Evolutionary conservation across 2,113 vertebrate species (phyloP).

Genomic region (Chunga burmeisteri): DNA sequence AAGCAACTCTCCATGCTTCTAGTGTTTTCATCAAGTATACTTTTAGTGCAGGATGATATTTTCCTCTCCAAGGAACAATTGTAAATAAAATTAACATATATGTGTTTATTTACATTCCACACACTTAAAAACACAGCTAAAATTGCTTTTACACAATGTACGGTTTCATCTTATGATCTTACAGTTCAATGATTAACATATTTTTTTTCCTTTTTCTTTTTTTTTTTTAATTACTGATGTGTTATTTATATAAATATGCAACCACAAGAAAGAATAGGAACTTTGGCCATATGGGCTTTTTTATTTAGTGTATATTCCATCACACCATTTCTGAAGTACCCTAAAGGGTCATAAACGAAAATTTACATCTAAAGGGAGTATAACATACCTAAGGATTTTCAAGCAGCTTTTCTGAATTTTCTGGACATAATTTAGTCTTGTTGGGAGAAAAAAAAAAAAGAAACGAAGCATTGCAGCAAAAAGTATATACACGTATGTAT

Average conservation of each 20-base stretch:
- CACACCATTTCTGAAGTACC: background rate
- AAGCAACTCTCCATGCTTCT: background rate
- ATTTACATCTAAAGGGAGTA: background rate
- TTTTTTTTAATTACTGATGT: background rate
- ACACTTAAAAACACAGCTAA: background rate
- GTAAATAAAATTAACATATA: background rate
- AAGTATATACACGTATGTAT: background rate
- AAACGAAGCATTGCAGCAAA: background rate
- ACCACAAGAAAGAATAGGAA: background rate
- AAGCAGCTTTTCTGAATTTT: conserved; percentile 6
- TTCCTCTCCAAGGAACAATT: background rate
- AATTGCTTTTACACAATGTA: background rate
- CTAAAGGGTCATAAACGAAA: background rate
- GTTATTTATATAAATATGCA: background rate
- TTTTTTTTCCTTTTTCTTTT: background rate
- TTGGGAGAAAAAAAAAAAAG: background rate
- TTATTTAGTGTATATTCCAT: background rate
- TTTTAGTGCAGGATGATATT: background rate
- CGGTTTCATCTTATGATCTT: background rate
- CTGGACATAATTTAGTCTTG: background rate
- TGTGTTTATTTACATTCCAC: background rate
- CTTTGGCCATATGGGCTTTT: background rate
- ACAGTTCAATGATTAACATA: background rate
- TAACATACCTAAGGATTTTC: background rate
- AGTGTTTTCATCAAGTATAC: background rate